Evolutionary conservation across 2,888 invertebrate species (phyloP).

Genomic region (Campopleginae sp.): DNA sequence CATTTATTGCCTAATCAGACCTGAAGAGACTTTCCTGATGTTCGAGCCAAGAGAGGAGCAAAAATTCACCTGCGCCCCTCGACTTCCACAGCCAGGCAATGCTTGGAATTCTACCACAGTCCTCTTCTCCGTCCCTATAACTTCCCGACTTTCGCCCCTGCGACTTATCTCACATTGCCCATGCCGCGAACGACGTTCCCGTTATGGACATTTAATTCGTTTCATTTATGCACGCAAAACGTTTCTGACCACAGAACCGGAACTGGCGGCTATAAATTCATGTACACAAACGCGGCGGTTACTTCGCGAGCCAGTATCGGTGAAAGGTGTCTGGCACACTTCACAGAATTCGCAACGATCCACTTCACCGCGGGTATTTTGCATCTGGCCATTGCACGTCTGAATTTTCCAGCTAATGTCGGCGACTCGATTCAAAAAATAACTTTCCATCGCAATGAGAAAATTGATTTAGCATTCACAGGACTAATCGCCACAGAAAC

Average conservation of each 20-base stretch:
- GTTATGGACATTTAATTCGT: slow-evolving; percentile 69
- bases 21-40: slow-evolving; percentile 41
- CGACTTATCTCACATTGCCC: slow-evolving; percentile 46
- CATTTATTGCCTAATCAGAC: slow-evolving; percentile 72
- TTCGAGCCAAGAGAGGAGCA: slow-evolving; percentile 36
- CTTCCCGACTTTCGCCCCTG: slow-evolving; percentile 10
- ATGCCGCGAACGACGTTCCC: slow-evolving; percentile 52
- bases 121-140: slow-evolving; percentile 17
- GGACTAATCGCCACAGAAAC: neutral
- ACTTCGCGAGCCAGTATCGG: slow-evolving; percentile 6
- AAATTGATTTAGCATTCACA: neutral
- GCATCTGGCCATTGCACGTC: neutral
- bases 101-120: slow-evolving; percentile 44
- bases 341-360: neutral
- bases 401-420: neutral
- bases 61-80: slow-evolving; percentile 73
- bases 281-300: slow-evolving; percentile 17
- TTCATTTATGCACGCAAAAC: slow-evolving; percentile 65
- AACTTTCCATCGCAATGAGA: neutral
- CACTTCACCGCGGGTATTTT: neutral
- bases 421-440: neutral
- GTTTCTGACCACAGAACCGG: slow-evolving; percentile 40
- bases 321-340: slow-evolving; percentile 58
- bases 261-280: slow-evolving; percentile 24
- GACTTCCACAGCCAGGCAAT: slow-evolving; percentile 55